Base-by-base conservation (phyloP, 1,140 invertebrate genomes). In the Drosophila arawakana region DNA sequence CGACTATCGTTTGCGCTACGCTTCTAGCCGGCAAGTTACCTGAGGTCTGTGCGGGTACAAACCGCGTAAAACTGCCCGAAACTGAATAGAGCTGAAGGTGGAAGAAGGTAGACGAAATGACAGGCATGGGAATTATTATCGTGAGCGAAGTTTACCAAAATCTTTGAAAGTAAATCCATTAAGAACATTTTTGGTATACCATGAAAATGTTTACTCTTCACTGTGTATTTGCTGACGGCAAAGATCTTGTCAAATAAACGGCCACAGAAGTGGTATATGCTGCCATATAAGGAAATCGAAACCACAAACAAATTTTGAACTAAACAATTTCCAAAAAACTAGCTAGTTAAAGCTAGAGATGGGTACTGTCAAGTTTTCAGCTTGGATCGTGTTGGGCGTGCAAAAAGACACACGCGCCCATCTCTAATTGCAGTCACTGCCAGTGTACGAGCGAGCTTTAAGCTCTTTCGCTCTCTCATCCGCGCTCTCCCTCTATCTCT, bases 91-190 rank as follows among this genome's bases (percentile, higher is more conserved):
- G 5, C n/a, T 43, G n/a, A 25, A 58, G 54, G 25, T 30, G 25
- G 25, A 21, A 21, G 18, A 30, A 30, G 41, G 57, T 59, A 59
- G 44, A 18, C 54, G 35, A 21, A 57, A 41, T 39, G 15, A 15
- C 8, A 41, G 54, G 18, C 54, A 39, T 57, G 54, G 54, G 54
- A 57, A 57, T 41, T 39, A 57, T 39, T 18, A 57, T 57, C 11
- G 10, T 2, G 9, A 37, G 9, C 15, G 18, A 21, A 41, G 37
- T 57, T 57, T 57, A 41, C 15, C 15, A 35, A 30, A 57, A 57
- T 39, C 54, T 25, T 41, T 6, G 46, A 47, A 37, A 49, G 54
- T 39, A 49, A 67, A 67, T 67, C 65, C 54, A 67, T 67, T 67
- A 49, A 25, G 65, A 46, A n/a, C 34, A 47, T 58, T 13, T 9